Conservation (phyloP, 2,888 invertebrate genomes). For the Erannis defoliaria region DNA sequence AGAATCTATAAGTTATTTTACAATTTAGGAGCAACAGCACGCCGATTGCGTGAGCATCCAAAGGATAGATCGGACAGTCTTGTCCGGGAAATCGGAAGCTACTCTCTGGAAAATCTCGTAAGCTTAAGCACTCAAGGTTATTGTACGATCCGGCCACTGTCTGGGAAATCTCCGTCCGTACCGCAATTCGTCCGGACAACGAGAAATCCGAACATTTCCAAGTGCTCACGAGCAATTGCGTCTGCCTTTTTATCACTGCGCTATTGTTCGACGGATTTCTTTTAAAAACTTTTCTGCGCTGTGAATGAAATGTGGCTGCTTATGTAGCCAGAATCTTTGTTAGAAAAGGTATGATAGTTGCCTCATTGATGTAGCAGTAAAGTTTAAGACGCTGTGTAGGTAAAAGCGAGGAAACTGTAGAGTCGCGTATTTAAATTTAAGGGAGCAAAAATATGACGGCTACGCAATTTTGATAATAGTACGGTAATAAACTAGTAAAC, state of each 20-base stretch:
- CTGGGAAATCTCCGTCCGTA: slow-evolving; percentile 57
- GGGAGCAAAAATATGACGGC: too few species aligned
- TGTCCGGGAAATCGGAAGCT: slow-evolving; percentile 9
- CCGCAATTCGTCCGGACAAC: slow-evolving; percentile 58
- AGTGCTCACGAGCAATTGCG: slow-evolving; percentile 62
- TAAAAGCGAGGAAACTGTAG: too few species aligned
- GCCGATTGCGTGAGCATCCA: not conserved
- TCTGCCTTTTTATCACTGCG: slow-evolving; percentile 58
- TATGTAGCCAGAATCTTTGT: slow-evolving; percentile 16
- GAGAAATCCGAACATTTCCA: slow-evolving; percentile 49
- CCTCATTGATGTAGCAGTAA: slow-evolving; percentile 15
- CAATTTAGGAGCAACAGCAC: not conserved
- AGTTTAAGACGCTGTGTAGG: too few species aligned
- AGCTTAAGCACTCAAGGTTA: slow-evolving; percentile 32
- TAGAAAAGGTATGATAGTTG: slow-evolving; percentile 20
- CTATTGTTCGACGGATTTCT: slow-evolving; percentile 58
- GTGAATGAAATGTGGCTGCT: slow-evolving; percentile 29
- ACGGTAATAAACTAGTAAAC: too few species aligned
- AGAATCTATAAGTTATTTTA: too few species aligned
- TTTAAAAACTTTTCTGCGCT: slow-evolving; percentile 52
- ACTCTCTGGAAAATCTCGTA: slow-evolving; percentile 16
- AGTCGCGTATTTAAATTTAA: too few species aligned
- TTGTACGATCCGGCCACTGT: slow-evolving; percentile 17
- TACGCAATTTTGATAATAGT: too few species aligned
- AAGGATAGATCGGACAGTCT: not conserved